Evolutionary conservation across 2,888 invertebrate species (phyloP).

Genomic region (Colostygia pectinataria): DNA sequence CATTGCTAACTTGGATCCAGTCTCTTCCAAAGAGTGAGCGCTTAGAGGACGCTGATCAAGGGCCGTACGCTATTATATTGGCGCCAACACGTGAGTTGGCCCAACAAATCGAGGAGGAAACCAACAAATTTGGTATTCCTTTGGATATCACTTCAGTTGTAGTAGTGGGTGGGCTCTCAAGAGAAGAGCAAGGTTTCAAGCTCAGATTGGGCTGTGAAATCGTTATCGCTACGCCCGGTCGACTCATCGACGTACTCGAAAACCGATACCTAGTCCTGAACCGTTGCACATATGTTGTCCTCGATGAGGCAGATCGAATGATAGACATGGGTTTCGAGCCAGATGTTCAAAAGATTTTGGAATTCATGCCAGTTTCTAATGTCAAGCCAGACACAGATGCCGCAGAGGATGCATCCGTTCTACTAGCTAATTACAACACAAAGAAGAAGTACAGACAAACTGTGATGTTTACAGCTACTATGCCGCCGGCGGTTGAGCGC

Average conservation of each 20-base stretch:
- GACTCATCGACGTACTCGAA: slow-evolving; percentile 98
- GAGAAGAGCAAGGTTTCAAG: slow-evolving; percentile 99
- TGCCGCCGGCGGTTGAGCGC: slow-evolving; percentile 99
- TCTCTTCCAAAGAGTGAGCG: slow-evolving; percentile 97
- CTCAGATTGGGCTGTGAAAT: slow-evolving; percentile 99
- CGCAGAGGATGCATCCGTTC: slow-evolving; percentile 95
- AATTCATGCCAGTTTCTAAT: slow-evolving; percentile 99
- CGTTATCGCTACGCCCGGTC: slow-evolving; percentile 99
- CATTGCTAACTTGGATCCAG: slow-evolving; percentile 98
- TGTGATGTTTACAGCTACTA: slow-evolving; percentile 99
- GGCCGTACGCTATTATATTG: slow-evolving; percentile 99
- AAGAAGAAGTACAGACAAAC: slow-evolving; percentile 99
- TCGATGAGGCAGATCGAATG: slow-evolving; percentile 99
- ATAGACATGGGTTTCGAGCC: slow-evolving; percentile 99
- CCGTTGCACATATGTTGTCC: slow-evolving; percentile 98
- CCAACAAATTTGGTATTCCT: slow-evolving; percentile 97
- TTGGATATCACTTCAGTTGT: slow-evolving; percentile 97
- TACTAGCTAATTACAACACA: slow-evolving; percentile 96
- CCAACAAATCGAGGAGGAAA: slow-evolving; percentile 99
- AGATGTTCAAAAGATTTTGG: slow-evolving; percentile 98
- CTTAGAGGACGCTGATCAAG: slow-evolving; percentile 94
- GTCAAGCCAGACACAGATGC: slow-evolving; percentile 99
- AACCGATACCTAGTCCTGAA: slow-evolving; percentile 98
- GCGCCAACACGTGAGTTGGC: slow-evolving; percentile 99
- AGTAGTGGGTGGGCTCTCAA: slow-evolving; percentile 98